Percentiles rank a stretch among this genome's conserved stretches.
Conservation (phyloP, 2,888 invertebrate genomes). For the Ashinkailepas kermadecensis region DNA sequence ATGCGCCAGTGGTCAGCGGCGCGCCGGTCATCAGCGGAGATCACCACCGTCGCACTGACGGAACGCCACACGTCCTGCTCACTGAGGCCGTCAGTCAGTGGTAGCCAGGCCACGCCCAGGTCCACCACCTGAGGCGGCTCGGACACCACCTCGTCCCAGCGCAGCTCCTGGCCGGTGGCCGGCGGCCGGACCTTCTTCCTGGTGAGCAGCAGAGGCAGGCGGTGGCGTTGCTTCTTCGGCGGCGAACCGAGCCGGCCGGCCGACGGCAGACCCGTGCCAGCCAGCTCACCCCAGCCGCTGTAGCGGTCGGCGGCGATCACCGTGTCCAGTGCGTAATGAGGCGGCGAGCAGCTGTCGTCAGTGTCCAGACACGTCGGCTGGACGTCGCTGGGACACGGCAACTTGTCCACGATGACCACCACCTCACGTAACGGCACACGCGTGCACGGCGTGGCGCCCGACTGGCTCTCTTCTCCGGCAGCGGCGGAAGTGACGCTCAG, state of each 20-base stretch:
- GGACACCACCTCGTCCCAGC: neutral
- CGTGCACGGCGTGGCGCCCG: too few relatives aligned
- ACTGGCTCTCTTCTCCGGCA: too few relatives aligned
- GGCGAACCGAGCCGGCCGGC: neutral
- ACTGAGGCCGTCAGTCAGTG: neutral
- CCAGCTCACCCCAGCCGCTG: neutral
- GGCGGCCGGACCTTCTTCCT: neutral
- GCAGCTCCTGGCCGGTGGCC: neutral
- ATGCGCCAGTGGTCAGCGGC: neutral
- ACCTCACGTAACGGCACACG: too few relatives aligned
- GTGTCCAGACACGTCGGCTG: too few relatives aligned
- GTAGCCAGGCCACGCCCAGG: neutral
- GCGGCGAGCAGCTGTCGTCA: too few relatives aligned
- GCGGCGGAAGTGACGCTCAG: too few relatives aligned
- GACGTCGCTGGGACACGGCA: too few relatives aligned
- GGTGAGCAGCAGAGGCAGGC: neutral
- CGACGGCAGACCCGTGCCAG: neutral
- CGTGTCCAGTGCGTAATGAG: too few relatives aligned
- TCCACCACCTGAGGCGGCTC: neutral
- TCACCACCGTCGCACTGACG: neutral
- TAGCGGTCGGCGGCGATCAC: too few relatives aligned
- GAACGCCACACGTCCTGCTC: neutral
- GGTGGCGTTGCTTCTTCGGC: neutral
- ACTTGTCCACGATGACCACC: too few relatives aligned
- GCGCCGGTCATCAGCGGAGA: neutral